phyloP scores from a whole-genome alignment of 2,113 vertebrate species.

The Carlito syrichta region DNA sequence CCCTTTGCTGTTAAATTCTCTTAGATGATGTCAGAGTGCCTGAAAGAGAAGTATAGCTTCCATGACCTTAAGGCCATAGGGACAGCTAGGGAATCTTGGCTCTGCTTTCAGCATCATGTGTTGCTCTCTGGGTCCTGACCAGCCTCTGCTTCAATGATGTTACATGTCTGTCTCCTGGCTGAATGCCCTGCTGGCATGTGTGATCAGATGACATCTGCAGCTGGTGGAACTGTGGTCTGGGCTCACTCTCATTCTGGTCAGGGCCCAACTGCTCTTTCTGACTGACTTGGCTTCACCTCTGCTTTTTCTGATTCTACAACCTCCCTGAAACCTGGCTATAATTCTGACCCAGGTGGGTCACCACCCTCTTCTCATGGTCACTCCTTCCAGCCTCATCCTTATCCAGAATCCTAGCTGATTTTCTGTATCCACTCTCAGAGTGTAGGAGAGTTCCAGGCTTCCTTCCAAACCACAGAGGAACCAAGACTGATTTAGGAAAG shows the following conservation, averaged over 20 bases:
- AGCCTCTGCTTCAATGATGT: background rate
- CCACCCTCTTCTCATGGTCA: background rate
- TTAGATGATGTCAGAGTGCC: fast-evolving
- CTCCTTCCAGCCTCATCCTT: background rate
- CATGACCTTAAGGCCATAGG: background rate
- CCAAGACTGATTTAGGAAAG: background rate
- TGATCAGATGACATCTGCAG: background rate
- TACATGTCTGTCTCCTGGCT: background rate
- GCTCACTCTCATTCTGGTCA: background rate
- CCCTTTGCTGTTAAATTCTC: background rate
- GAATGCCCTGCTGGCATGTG: background rate
- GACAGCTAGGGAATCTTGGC: background rate
- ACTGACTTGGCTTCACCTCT: background rate
- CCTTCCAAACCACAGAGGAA: background rate
- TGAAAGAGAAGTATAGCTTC: background rate
- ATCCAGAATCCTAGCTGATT: background rate
- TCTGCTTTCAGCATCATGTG: background rate
- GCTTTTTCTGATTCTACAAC: background rate
- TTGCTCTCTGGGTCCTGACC: background rate
- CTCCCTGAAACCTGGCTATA: background rate
- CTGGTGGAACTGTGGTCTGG: background rate
- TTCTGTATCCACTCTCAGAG: background rate
- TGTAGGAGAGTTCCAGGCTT: background rate
- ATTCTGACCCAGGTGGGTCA: background rate
- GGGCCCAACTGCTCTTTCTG: background rate